phyloP scores from a whole-genome alignment of 2,888 invertebrate species.

The Machimus atricapillus region DNA sequence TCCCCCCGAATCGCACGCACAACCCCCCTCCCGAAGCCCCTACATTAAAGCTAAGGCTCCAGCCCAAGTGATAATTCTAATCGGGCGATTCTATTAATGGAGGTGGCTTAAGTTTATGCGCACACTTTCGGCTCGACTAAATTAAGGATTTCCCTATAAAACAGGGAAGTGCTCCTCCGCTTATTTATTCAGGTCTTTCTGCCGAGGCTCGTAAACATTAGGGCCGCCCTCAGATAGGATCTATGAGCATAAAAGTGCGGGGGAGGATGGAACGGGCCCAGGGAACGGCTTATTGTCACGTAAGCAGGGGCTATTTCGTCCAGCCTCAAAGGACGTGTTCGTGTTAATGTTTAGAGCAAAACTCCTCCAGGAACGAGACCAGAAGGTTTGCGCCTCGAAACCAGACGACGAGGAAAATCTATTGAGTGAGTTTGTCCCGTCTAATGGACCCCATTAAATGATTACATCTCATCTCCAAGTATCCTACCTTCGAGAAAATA shows the following conservation, averaged over 20 bases:
- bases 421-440: constrained; percentile 29
- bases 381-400: neutral
- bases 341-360: constrained; percentile 19
- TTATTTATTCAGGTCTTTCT: constrained; percentile 34
- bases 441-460: constrained; percentile 41
- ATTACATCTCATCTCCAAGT: constrained; percentile 33
- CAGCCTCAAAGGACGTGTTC: constrained; percentile 31
- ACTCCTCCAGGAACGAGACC: neutral
- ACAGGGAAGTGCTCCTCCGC: constrained; percentile 1
- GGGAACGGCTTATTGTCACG: constrained; percentile 34
- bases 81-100: constrained; percentile 40
- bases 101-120: constrained; percentile 38
- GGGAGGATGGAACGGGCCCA: neutral
- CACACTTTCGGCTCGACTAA: constrained; percentile 17
- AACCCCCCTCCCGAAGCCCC: neutral
- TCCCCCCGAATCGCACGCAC: neutral
- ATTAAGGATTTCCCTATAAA: constrained; percentile 26
- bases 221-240: constrained; percentile 23
- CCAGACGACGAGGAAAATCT: constrained; percentile 15
- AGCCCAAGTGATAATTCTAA: constrained; percentile 39
- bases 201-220: constrained; percentile 2
- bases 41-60: constrained; percentile 16
- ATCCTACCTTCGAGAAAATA: constrained; percentile 3
- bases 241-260: neutral
- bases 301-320: constrained; percentile 14